Evolutionary conservation across 2,113 vertebrate genomes (phyloP).

Genomic region (Psittacula cyanocephala): DNA sequence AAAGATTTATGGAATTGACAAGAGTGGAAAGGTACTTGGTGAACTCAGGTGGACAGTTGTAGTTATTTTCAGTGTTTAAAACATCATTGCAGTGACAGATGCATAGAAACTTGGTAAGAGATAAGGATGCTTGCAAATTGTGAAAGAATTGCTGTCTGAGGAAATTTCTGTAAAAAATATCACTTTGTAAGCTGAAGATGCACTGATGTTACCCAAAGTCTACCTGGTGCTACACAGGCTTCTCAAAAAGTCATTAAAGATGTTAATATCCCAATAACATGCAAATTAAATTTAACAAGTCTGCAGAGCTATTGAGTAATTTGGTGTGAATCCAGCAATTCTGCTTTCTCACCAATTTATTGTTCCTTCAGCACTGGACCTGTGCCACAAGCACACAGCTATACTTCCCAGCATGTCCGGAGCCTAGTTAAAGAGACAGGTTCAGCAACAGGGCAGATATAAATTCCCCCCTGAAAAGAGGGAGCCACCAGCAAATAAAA

Average conservation of each 20-base stretch:
- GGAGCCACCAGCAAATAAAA: not conserved
- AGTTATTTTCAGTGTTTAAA: not conserved
- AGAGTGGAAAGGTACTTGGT: not conserved
- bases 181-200: not conserved
- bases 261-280: not conserved
- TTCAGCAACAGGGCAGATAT: not conserved
- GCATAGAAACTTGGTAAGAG: not conserved
- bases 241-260: not conserved
- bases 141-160: not conserved
- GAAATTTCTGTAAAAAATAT: not conserved
- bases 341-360: constrained; percentile 11
- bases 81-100: not conserved
- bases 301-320: not conserved
- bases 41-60: not conserved
- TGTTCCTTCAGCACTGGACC: constrained; percentile 6
- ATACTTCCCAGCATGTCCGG: not conserved
- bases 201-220: not conserved
- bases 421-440: not conserved
- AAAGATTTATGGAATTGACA: not conserved
- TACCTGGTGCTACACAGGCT: not conserved
- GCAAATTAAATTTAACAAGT: not conserved
- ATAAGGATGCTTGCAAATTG: not conserved
- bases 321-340: constrained; percentile 15
- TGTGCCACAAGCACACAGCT: constrained; percentile 7
- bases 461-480: not conserved